phyloP scores from a whole-genome alignment of 2,113 vertebrate genomes.

The Prunella himalayana region DNA sequence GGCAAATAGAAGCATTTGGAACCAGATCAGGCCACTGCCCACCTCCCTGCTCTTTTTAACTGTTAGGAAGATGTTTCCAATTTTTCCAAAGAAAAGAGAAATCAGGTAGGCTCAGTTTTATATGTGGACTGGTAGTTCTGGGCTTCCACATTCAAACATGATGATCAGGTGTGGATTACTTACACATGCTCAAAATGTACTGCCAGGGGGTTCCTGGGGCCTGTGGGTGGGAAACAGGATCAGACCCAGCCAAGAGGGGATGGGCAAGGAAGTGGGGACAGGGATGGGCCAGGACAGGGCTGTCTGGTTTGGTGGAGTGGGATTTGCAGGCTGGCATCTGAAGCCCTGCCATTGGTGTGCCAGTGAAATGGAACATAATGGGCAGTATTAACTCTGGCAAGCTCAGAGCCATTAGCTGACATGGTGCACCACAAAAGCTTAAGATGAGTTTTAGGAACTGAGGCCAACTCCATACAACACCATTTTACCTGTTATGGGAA shows the following conservation, averaged over 20 bases:
- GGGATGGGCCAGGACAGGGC: neutral
- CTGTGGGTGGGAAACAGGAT: neutral
- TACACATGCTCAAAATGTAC: neutral
- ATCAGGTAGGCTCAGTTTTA: neutral
- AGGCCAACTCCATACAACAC: neutral
- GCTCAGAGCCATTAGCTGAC: neutral
- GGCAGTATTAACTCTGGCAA: neutral
- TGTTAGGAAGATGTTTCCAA: neutral
- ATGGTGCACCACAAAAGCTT: neutral
- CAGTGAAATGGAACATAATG: neutral
- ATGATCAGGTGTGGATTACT: neutral
- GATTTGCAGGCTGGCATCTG: neutral
- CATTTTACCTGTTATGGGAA: neutral
- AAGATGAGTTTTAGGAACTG: neutral
- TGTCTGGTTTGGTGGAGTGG: neutral
- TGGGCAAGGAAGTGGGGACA: neutral
- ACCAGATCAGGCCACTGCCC: neutral
- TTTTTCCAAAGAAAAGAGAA: neutral
- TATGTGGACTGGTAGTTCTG: neutral
- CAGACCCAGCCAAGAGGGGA: neutral
- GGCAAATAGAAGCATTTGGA: neutral
- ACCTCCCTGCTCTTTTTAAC: neutral
- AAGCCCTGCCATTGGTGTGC: neutral
- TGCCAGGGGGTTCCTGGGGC: neutral
- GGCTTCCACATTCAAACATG: neutral